Base-by-base conservation (phyloP, 2,797 vertebrate genomes). In the Hypotaenidia philippensis region DNA sequence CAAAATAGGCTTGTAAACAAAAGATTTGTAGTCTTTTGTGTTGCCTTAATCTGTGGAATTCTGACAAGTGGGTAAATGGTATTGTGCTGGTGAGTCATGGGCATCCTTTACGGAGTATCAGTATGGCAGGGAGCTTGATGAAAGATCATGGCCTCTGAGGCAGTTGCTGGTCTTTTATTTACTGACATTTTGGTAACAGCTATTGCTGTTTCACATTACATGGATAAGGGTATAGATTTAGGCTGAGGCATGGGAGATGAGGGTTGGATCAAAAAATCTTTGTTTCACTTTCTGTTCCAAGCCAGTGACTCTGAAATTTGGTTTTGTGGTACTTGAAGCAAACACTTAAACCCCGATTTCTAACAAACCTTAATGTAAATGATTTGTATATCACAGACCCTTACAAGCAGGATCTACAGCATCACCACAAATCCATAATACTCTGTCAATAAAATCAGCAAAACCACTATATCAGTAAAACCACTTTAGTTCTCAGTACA, bases 211-310 rank as follows among this genome's bases (percentile, higher is more conserved):
- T 76, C 10, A 2, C 4, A 4, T 72, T 49, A 34, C 49, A 2
- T 21, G 36, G 72, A 32, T 44, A 21, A 66, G 19, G 38, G 27
- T 56, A 8, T 7, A 9, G 44, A 1, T 45, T 49, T 44, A 74
- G n/a, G 5, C 27, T 32, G 49, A 77, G 36, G 4, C 3, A 0
- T 6, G 22, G 49, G 32, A 77, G 9, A 34, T 27, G 10, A 23
- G 7, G 52, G 12, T n/a, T 63, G 13, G 20, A 10, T 86, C 36
- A 90, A 29, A 69, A 69, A 75, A 45, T 74, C 19, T 59, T 53
- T 31, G 6, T 92, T 91, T 94, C 64, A 44, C 70, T 93, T 93
- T 90, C 45, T 65, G 17, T 83, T 95, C 13, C 26, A 17, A 55
- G 22, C 59, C 27, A 52, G 11, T 22, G 38, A 16, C 20, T 74